These are phyloP conservation scores for Scarus forsteni DNA, from an alignment of 2,797 vertebrate species.

Conservation along the genomic window DNA sequence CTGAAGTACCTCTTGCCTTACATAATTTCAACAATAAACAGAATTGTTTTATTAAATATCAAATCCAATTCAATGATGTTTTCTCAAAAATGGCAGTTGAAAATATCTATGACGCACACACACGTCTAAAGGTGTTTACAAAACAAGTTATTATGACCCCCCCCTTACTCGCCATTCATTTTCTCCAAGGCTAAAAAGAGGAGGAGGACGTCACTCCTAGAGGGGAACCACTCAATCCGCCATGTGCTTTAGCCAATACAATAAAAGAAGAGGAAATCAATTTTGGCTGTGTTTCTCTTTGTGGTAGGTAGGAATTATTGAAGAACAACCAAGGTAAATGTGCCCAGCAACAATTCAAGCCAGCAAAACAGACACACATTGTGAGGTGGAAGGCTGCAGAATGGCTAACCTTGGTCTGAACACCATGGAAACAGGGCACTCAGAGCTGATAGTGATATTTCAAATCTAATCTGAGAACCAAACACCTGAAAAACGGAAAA, in stretches of 20 bases:
- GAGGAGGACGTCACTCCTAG: conserved; percentile 53
- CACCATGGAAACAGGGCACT: conserved; percentile 69
- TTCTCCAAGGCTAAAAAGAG: conserved; percentile 65
- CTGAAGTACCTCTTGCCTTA: conserved; percentile 18
- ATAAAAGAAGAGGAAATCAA: conserved; percentile 67
- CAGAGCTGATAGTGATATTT: conserved; percentile 44
- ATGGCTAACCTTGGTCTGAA: conserved; percentile 67
- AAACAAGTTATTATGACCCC: conserved; percentile 35
- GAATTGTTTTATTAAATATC: too few species aligned
- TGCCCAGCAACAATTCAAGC: conserved; percentile 39
- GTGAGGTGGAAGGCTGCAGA: conserved; percentile 25
- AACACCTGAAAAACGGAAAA: conserved; percentile 23
- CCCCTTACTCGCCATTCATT: conserved; percentile 46
- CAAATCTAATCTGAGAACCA: conserved; percentile 18
- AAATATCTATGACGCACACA: neutral
- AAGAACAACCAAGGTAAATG: conserved; percentile 69
- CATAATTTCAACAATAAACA: conserved; percentile 20
- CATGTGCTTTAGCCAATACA: conserved; percentile 49
- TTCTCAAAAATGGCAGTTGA: too few species aligned
- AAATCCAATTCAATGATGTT: too few species aligned
- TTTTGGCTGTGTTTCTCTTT: conserved; percentile 59
- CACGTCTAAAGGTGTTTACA: conserved; percentile 40
- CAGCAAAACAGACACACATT: conserved; percentile 45
- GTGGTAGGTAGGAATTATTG: conserved; percentile 42
- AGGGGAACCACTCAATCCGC: conserved; percentile 60